Evolutionary conservation across 2,888 invertebrate species (phyloP).

Genomic region (Strigamia maritima): DNA sequence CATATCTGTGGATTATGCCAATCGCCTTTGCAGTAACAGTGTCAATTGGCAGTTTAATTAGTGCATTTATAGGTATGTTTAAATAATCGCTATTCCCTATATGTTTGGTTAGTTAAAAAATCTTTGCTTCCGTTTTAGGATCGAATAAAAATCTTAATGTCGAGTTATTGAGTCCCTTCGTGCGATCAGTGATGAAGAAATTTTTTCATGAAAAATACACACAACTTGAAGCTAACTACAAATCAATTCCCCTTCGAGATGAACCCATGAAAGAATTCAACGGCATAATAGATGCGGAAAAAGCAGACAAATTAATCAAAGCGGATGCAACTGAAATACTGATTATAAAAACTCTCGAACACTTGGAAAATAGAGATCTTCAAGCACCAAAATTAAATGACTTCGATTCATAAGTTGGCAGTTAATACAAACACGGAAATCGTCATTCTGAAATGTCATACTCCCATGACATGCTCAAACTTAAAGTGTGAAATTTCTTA

Average conservation of each 20-base stretch:
- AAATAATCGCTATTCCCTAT: background rate
- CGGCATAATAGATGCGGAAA: too few species aligned
- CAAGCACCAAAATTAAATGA: too few species aligned
- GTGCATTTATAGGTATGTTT: background rate
- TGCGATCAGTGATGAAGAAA: background rate
- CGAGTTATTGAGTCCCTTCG: background rate
- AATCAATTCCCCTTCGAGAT: background rate
- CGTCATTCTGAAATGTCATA: too few species aligned
- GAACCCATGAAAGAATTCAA: too few species aligned
- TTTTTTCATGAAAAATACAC: background rate
- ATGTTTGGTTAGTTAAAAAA: background rate
- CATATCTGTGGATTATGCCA: conserved; percentile 25
- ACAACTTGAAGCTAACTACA: background rate
- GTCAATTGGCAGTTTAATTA: background rate
- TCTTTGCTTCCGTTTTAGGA: background rate
- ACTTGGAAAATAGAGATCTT: too few species aligned
- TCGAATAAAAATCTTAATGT: background rate
- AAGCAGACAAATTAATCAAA: too few species aligned
- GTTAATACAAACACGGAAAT: too few species aligned
- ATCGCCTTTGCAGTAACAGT: background rate
- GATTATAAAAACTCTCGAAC: too few species aligned
- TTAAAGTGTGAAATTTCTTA: too few species aligned
- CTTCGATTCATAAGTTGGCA: background rate
- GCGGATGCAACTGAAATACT: too few species aligned
- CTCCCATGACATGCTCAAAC: too few species aligned